Percentiles rank a stretch among this genome's conserved stretches.
phyloP scores from a whole-genome alignment of 2,797 vertebrate species.

The Microcaecilia unicolor region DNA sequence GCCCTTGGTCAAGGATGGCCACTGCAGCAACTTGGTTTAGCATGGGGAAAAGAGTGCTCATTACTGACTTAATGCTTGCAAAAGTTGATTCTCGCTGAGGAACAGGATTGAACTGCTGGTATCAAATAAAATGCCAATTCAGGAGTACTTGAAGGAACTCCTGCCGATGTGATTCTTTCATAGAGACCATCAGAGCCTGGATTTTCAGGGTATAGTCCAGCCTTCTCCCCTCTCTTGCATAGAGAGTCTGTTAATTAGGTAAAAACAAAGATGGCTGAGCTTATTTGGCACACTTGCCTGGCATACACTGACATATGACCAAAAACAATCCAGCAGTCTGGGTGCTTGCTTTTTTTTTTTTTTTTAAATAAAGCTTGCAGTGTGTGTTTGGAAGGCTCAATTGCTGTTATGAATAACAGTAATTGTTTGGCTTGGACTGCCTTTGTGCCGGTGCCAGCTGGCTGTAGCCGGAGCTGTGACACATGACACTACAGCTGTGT shows the following conservation, averaged over 20 bases:
- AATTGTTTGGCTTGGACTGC: constrained; percentile 81
- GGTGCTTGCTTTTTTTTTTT: constrained; percentile 54
- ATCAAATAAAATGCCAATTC: not conserved
- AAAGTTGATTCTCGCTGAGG: no score
- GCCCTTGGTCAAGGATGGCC: no score
- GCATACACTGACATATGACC: constrained; percentile 42
- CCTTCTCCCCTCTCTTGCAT: constrained; percentile 5
- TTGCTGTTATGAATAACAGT: constrained; percentile 89
- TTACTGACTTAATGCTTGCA: no score
- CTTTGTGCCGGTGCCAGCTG: constrained; percentile 84
- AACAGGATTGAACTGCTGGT: not conserved
- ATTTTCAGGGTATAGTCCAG: not conserved
- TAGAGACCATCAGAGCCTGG: not conserved
- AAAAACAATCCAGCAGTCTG: constrained; percentile 53
- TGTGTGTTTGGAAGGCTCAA: constrained; percentile 66
- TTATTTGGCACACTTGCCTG: constrained; percentile 35
- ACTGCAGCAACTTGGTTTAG: no score
- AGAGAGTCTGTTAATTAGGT: constrained; percentile 34
- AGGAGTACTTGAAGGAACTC: no score
- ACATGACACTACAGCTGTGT: constrained; percentile 91
- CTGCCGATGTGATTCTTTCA: not conserved
- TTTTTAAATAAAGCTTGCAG: constrained; percentile 57
- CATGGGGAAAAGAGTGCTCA: no score
- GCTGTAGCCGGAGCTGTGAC: constrained; percentile 64
- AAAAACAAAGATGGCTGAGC: constrained; percentile 36